These are phyloP conservation scores for Lymantria dispar DNA, from an alignment of 2,888 invertebrate genomes.

Conservation along the genomic window DNA sequence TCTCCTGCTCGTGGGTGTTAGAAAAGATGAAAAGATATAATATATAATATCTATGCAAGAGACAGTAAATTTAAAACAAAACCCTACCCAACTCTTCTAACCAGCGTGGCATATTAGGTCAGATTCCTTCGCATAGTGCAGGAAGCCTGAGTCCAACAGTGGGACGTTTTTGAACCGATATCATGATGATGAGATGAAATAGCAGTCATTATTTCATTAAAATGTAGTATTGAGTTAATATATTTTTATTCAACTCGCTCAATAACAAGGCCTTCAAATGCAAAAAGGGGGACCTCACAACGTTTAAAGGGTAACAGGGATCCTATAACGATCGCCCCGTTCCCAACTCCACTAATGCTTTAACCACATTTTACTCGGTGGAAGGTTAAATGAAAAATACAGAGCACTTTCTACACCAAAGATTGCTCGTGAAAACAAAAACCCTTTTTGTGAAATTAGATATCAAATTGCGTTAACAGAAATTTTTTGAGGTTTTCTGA, in stretches of 20 bases:
- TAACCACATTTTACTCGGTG: slow-evolving; percentile 24
- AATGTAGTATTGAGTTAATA: too few relatives aligned
- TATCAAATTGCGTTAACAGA: slow-evolving; percentile 27
- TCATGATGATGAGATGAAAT: too few relatives aligned
- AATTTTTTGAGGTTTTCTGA: slow-evolving; percentile 28
- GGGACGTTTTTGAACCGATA: too few relatives aligned
- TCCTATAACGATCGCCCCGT: slow-evolving; percentile 28
- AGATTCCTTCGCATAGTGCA: too few relatives aligned
- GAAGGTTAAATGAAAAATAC: slow-evolving; percentile 35
- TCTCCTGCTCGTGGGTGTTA: too few relatives aligned
- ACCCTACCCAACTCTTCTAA: too few relatives aligned
- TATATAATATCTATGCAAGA: too few relatives aligned
- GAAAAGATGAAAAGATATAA: too few relatives aligned
- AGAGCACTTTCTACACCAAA: slow-evolving; percentile 27
- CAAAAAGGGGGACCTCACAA: slow-evolving; percentile 22
- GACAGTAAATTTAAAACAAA: too few relatives aligned
- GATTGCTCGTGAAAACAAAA: slow-evolving; percentile 35
- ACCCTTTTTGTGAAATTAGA: slow-evolving; percentile 26
- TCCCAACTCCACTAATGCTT: slow-evolving; percentile 35
- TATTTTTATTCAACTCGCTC: slow-evolving; percentile 2
- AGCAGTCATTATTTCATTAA: too few relatives aligned
- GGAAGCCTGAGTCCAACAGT: too few relatives aligned
- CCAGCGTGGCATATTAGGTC: too few relatives aligned
- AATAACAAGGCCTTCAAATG: slow-evolving; percentile 29
- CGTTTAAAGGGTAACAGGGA: slow-evolving; percentile 28